phyloP scores from a whole-genome alignment of 2,113 vertebrate species.

The Fukomys damarensis region DNA sequence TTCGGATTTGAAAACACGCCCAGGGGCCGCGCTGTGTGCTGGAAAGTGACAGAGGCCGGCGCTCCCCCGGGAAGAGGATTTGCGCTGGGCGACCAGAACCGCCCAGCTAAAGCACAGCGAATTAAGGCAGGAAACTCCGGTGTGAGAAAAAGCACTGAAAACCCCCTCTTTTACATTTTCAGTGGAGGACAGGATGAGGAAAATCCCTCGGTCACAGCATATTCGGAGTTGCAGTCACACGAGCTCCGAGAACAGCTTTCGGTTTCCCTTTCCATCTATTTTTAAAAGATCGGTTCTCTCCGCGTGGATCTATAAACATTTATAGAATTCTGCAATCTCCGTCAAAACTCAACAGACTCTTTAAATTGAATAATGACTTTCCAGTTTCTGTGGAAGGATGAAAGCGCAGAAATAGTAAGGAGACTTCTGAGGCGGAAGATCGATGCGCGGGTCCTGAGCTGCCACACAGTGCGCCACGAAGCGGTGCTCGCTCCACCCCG shows the following conservation, averaged over 20 bases:
- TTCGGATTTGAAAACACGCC: constrained; percentile 82
- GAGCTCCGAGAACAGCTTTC: not conserved
- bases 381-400: constrained; percentile 32
- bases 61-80: constrained; percentile 75
- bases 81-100: constrained; percentile 74
- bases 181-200: not conserved
- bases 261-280: not conserved
- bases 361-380: not conserved
- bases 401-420: not conserved
- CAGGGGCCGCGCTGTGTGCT: constrained; percentile 69
- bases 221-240: not conserved
- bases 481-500: no score
- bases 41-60: constrained; percentile 76
- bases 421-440: not conserved
- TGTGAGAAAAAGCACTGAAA: not conserved
- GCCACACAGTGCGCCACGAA: no score
- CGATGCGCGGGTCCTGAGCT: not conserved
- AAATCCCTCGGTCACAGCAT: not conserved
- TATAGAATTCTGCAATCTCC: not conserved
- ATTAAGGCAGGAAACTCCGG: constrained; percentile 65
- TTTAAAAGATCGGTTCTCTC: not conserved
- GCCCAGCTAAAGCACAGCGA: constrained; percentile 31
- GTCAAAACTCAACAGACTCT: constrained; percentile 28
- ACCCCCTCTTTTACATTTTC: not conserved
- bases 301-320: not conserved